These are phyloP conservation scores for Pseudobourletiella spinata DNA, from an alignment of 1,140 invertebrate species.

Conservation along the genomic window DNA sequence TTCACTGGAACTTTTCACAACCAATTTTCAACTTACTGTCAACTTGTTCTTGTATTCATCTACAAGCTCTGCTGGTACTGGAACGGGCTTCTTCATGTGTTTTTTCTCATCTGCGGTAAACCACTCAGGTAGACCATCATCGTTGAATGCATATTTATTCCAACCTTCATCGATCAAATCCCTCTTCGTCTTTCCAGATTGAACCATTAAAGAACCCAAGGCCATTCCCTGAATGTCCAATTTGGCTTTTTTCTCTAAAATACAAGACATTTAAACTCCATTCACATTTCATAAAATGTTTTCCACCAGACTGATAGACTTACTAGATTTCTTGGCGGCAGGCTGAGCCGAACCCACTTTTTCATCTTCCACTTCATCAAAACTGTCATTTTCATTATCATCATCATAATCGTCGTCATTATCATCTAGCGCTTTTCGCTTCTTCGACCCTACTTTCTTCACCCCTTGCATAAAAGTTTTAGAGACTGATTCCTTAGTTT, in stretches of 20 bases:
- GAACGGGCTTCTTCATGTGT: constrained; percentile 68
- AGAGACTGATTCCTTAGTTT: constrained; percentile 17
- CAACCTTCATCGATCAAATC: constrained; percentile 79
- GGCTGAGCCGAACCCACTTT: background rate
- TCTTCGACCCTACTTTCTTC: too few relatives aligned
- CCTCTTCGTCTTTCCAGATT: constrained; percentile 73
- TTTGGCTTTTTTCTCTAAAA: constrained; percentile 51
- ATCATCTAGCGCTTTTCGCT: constrained; percentile 34
- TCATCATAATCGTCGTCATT: too few relatives aligned
- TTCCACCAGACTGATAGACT: too few relatives aligned
- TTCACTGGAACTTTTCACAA: background rate
- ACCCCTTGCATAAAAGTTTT: too few relatives aligned
- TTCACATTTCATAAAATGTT: too few relatives aligned
- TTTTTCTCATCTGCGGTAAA: constrained; percentile 89
- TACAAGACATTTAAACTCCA: too few relatives aligned
- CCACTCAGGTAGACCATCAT: constrained; percentile 89
- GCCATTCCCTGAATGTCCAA: constrained; percentile 79
- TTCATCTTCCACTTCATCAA: background rate
- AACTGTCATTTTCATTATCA: too few relatives aligned
- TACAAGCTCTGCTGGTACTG: constrained; percentile 52
- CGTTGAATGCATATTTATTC: constrained; percentile 83
- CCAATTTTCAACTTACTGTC: constrained; percentile 23
- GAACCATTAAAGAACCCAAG: constrained; percentile 70
- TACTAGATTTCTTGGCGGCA: constrained; percentile 42
- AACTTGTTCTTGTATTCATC: constrained; percentile 34